Percentiles rank a stretch among this genome's conserved stretches.
Conservation (phyloP, 2,797 vertebrate species). For the Zalophus californianus region DNA sequence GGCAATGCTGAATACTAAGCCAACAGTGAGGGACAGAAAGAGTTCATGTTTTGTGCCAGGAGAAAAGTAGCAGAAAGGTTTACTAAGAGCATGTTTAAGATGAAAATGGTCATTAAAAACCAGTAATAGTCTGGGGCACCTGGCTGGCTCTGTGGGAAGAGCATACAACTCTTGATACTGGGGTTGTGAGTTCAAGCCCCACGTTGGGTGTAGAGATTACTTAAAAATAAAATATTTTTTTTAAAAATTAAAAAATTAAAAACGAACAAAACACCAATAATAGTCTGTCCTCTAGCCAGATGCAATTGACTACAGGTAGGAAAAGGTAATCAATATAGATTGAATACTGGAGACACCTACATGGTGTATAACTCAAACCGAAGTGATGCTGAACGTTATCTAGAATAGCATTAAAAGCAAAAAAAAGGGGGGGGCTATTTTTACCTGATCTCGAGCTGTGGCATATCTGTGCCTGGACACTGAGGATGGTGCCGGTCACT, state of each 20-base stretch:
- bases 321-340: background rate
- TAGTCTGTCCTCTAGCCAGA: background rate
- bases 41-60: background rate
- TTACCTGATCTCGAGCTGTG: background rate
- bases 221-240: background rate
- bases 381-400: background rate
- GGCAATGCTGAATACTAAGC: background rate
- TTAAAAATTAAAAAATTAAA: background rate
- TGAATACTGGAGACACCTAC: background rate
- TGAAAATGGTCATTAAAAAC: background rate
- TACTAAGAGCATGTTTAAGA: background rate
- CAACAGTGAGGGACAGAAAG: background rate
- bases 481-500: background rate
- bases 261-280: background rate
- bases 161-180: background rate
- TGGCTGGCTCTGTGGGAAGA: background rate
- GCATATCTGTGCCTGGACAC: background rate
- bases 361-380: background rate
- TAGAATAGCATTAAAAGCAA: background rate
- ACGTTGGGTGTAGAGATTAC: background rate
- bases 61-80: slow-evolving; percentile 9
- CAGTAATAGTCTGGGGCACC: background rate
- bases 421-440: background rate
- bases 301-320: background rate
- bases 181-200: background rate